A percentile compares a stretch with the other conserved stretches of the same genome.
Evolutionary conservation across 1,140 invertebrate genomes (phyloP).

Genomic region (Bombus impatiens): DNA sequence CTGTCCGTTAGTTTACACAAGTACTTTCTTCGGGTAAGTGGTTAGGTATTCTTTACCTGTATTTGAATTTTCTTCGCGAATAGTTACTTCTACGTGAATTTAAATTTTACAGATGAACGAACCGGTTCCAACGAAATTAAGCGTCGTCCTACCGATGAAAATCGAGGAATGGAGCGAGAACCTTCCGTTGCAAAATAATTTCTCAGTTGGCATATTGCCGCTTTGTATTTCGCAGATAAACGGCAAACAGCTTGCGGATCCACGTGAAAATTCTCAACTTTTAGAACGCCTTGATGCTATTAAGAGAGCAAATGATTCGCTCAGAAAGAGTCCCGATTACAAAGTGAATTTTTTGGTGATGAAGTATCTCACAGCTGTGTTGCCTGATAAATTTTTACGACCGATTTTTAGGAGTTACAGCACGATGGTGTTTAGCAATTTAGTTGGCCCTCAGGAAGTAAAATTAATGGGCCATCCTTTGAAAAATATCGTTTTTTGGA

Average conservation of each 20-base stretch:
- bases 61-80: not conserved
- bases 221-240: conserved; percentile 67
- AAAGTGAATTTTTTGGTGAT: conserved; percentile 75
- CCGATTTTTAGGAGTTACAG: conserved; percentile 68
- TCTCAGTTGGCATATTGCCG: conserved; percentile 72
- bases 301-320: conserved; percentile 56
- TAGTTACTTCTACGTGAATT: not conserved
- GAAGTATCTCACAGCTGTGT: conserved; percentile 65
- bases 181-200: conserved; percentile 66
- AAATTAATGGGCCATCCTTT: conserved; percentile 67
- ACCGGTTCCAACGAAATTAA: conserved; percentile 65
- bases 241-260: conserved; percentile 32
- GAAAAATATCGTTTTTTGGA: conserved; percentile 73
- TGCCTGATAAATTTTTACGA: conserved; percentile 69
- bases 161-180: conserved; percentile 61
- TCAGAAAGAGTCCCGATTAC: conserved; percentile 65
- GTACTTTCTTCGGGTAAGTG: conserved; percentile 69
- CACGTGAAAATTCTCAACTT: conserved; percentile 46
- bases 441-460: conserved; percentile 70
- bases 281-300: conserved; percentile 68
- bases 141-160: conserved; percentile 69
- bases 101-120: conserved; percentile 51
- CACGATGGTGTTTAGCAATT: conserved; percentile 75
- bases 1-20: conserved; percentile 73
- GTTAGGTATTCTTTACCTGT: not conserved